Conservation (phyloP, 2,888 invertebrate genomes). For the Brachypalpus laphriformis region DNA sequence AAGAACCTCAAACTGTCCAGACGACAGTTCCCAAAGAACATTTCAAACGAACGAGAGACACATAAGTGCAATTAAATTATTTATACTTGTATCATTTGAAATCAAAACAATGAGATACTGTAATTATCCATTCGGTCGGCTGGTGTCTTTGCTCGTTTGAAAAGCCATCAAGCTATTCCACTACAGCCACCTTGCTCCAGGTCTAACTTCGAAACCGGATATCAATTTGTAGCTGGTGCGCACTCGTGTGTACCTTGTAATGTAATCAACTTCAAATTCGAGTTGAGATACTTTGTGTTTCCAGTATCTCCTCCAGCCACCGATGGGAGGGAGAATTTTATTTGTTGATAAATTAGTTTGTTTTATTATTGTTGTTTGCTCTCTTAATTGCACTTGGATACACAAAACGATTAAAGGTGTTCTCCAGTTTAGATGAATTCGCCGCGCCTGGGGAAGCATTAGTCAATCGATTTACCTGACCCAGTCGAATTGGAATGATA, state of each 20-base stretch:
- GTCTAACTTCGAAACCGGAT: slow-evolving; percentile 22
- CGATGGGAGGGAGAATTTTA: neutral
- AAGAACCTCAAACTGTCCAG: neutral
- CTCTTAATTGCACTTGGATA: neutral
- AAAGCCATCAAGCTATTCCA: neutral
- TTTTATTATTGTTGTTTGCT: neutral
- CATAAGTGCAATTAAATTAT: slow-evolving; percentile 12
- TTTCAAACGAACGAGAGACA: neutral
- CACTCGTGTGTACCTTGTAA: slow-evolving; percentile 15
- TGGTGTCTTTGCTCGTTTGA: neutral
- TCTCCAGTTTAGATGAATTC: neutral
- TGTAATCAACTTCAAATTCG: slow-evolving; percentile 10
- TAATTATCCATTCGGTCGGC: slow-evolving; percentile 1
- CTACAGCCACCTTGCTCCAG: too few relatives aligned
- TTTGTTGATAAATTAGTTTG: slow-evolving; percentile 15
- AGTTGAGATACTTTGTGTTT: neutral
- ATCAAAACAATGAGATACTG: slow-evolving; percentile 16
- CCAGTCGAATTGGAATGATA: too few relatives aligned
- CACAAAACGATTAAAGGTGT: neutral
- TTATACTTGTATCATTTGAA: slow-evolving; percentile 9
- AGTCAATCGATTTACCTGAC: neutral
- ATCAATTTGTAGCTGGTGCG: neutral
- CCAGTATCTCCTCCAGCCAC: too few relatives aligned
- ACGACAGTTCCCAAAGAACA: slow-evolving; percentile 4
- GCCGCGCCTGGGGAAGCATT: neutral